Conservation (phyloP, 1,140 invertebrate species). For the Bombus superbus region DNA sequence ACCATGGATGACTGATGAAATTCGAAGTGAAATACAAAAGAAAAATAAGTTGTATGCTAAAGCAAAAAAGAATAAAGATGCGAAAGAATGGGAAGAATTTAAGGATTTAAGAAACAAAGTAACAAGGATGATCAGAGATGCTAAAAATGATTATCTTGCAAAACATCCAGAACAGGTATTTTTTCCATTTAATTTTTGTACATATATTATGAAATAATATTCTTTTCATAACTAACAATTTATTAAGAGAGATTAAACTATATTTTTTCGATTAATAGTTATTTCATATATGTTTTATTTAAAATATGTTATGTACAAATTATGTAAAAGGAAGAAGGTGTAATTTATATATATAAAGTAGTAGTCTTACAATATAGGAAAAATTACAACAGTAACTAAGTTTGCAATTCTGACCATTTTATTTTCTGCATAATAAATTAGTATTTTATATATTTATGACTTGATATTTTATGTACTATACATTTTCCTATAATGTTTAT, state of each 20-base stretch:
- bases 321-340: not conserved
- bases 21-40: constrained; percentile 83
- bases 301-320: not conserved
- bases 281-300: not conserved
- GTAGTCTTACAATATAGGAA: too few relatives aligned
- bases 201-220: constrained; percentile 5
- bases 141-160: constrained; percentile 83
- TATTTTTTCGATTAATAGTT: not conserved
- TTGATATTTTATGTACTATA: constrained; percentile 2
- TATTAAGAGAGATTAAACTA: not conserved
- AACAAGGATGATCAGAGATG: constrained; percentile 83
- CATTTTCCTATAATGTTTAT: not conserved
- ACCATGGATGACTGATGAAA: constrained; percentile 84
- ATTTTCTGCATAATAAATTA: not conserved
- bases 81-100: constrained; percentile 83
- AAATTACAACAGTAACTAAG: not conserved
- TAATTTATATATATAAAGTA: not conserved
- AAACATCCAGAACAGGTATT: constrained; percentile 83
- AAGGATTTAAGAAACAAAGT: constrained; percentile 84
- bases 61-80: constrained; percentile 82
- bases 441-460: not conserved
- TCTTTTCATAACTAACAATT: constrained; percentile 5
- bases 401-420: constrained; percentile 3
- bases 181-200: constrained; percentile 37
- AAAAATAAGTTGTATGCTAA: constrained; percentile 83